These are phyloP conservation scores for Ischnura elegans DNA, from an alignment of 2,888 invertebrate species.

Conservation along the genomic window DNA sequence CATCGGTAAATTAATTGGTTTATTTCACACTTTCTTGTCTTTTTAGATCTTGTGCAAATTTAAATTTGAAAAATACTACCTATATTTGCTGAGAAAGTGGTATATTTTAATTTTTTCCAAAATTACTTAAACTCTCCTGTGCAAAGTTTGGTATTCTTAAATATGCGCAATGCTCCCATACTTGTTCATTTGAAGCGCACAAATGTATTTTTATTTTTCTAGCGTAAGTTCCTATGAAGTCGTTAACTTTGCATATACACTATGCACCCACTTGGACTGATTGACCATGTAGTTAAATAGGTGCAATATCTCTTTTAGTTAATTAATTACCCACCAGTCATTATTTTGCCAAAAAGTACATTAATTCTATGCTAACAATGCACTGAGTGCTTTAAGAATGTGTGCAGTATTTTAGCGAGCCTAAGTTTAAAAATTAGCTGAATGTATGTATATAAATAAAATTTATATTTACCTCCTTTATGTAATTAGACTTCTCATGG, in stretches of 20 bases:
- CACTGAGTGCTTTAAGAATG: constrained; percentile 59
- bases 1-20: background rate
- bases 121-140: background rate
- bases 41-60: background rate
- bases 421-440: constrained; percentile 4
- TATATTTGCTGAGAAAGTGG: background rate
- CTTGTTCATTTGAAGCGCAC: constrained; percentile 47
- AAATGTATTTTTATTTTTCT: constrained; percentile 25
- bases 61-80: background rate
- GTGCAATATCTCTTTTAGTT: constrained; percentile 62
- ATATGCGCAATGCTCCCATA: background rate
- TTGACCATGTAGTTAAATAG: constrained; percentile 49
- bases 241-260: constrained; percentile 46
- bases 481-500: constrained; percentile 34
- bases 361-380: constrained; percentile 60
- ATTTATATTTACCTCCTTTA: constrained; percentile 53
- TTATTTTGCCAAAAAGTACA: constrained; percentile 65
- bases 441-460: constrained; percentile 47
- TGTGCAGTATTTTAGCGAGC: constrained; percentile 60
- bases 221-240: constrained; percentile 63
- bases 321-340: constrained; percentile 54
- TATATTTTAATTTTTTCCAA: background rate
- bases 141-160: background rate
- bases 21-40: background rate
- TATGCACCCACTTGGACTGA: constrained; percentile 61